Evolutionary conservation across 2,113 vertebrate genomes (phyloP), one percentile per base, ranked within the genome.

Genomic region (Onychorhynchus coronatus): DNA sequence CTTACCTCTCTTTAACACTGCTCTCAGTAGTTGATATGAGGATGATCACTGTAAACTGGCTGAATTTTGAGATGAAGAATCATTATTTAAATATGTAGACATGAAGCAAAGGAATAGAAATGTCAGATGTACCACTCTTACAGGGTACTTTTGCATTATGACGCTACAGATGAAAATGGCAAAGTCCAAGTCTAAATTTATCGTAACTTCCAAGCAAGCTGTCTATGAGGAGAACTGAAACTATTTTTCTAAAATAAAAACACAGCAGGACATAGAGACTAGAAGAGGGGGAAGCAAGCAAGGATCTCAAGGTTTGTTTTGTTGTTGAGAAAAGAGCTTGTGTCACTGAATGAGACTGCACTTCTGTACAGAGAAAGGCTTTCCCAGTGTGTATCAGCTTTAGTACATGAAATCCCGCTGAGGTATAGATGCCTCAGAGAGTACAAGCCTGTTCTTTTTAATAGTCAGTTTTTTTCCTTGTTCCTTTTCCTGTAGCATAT

Each of bases 231-330:
- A 91, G 92, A 96, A 93, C 95, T 73, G 96, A 97, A 96, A 96
- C 93, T 93, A 66, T 93, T 95, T 97, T 94, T 96, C 94, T 94
- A 95, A 97, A 98, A 97, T 97, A 97, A 97, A 97, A 97, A 94
- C 97, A 93, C 97, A 96, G 95, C 96, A 92, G 96, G 97, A 88
- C 66, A 83, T 50, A 96, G 85, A 88, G 83, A 95, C 73, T 87
- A 85, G 80, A 93, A 95, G 68, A 91, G 93, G 73, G 94, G 65
- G 49, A 90, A 92, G 94, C 96, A 96, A 95, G 95, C 91, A 94
- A 96, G 93, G 96, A 96, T 96, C 95, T 97, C 81, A 96, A 95
- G 88, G 77, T 93, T 76, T 91, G 62, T 97, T 97, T 97, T 96
- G 92, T 97, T 94, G 85, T 58, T 68, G 27, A 68, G 94, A 93